Conservation (phyloP, 2,888 invertebrate species). For the Campaea margaritaria region DNA sequence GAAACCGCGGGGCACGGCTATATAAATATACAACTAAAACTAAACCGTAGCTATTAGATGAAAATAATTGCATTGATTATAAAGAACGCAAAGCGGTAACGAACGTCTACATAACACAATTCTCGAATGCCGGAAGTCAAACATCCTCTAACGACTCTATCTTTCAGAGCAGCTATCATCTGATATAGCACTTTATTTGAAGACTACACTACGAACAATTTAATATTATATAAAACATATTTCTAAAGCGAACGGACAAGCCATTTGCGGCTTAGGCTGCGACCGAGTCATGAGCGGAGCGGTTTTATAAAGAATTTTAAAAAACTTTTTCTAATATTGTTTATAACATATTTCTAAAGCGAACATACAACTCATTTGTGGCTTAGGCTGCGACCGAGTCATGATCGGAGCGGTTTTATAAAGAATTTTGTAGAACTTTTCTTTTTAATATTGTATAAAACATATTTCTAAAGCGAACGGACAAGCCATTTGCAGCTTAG, state of each 20-base stretch:
- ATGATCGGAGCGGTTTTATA: too few species aligned
- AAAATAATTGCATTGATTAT: too few species aligned
- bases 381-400: too few species aligned
- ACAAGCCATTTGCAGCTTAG: conserved; percentile 45
- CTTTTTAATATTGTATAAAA: conserved; percentile 50
- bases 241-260: conserved; percentile 38
- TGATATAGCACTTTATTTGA: conserved; percentile 21
- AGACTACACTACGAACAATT: conserved; percentile 38
- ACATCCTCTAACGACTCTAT: neutral
- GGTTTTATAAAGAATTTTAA: too few species aligned
- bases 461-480: conserved; percentile 35
- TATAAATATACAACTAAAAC: too few species aligned
- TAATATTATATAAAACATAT: conserved; percentile 47
- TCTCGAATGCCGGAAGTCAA: neutral
- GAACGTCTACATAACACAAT: neutral
- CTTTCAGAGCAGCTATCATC: conserved; percentile 15
- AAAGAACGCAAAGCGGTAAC: neutral
- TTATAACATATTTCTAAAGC: too few species aligned
- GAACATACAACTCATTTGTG: too few species aligned
- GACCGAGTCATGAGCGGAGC: conserved; percentile 12
- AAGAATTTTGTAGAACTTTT: too few species aligned
- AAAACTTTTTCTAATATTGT: too few species aligned
- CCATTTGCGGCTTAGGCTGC: conserved; percentile 42
- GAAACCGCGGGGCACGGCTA: too few species aligned
- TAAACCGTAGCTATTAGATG: too few species aligned